A percentile compares a stretch with the other conserved stretches of the same genome.
phyloP scores from a whole-genome alignment of 2,797 vertebrate species.

The Rousettus madagascariensis region DNA sequence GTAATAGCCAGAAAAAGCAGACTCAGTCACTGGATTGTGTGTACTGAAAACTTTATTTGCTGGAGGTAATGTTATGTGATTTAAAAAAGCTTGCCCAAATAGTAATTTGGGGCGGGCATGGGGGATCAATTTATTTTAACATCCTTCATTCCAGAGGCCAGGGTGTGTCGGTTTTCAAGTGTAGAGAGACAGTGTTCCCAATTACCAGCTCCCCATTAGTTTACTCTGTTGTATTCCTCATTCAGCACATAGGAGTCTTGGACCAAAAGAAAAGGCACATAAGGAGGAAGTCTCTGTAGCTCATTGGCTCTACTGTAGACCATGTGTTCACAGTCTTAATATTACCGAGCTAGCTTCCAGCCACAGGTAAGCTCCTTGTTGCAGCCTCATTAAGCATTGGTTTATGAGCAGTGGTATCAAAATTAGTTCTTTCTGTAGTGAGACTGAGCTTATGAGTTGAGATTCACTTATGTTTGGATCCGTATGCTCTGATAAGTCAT shows the following conservation, averaged over 20 bases:
- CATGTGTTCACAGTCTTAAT: neutral
- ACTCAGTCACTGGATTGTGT: neutral
- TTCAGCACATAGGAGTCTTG: neutral
- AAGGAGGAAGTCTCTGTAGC: neutral
- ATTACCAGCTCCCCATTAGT: neutral
- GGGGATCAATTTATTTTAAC: slow-evolving; percentile 4
- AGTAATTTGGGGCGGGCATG: neutral
- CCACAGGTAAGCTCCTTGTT: neutral
- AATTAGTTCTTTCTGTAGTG: neutral
- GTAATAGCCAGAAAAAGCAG: neutral
- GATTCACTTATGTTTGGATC: neutral
- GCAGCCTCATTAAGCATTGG: neutral
- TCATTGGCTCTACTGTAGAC: neutral
- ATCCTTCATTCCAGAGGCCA: neutral
- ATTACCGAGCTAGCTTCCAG: neutral
- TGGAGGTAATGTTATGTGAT: neutral
- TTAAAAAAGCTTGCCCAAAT: neutral
- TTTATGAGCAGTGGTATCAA: neutral
- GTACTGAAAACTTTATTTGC: neutral
- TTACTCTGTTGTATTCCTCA: neutral
- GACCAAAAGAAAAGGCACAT: neutral
- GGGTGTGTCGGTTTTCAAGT: neutral
- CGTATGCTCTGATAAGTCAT: neutral
- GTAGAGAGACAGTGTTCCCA: neutral
- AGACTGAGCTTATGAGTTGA: neutral